Conservation (phyloP, 2,888 invertebrate genomes). For the Micoletzkya japonica region DNA sequence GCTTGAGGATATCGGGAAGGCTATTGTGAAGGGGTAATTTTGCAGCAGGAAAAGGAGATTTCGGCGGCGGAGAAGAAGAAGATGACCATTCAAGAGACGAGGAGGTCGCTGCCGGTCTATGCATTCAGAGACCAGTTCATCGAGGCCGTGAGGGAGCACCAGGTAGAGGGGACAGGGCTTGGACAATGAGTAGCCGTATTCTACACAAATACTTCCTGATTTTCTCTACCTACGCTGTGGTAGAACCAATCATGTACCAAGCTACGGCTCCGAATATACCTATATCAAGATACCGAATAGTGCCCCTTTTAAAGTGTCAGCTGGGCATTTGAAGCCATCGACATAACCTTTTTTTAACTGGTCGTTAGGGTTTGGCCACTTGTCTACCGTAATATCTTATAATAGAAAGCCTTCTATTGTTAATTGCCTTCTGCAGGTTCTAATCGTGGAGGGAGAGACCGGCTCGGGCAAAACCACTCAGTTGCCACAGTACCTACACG, state of each 20-base stretch:
- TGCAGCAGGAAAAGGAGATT: slow-evolving; percentile 41
- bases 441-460: slow-evolving; percentile 73
- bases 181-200: no score
- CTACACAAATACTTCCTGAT: no score
- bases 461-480: slow-evolving; percentile 72
- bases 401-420: no score
- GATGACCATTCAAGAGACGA: slow-evolving; percentile 83
- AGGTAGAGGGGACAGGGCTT: slow-evolving; percentile 36
- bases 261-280: no score
- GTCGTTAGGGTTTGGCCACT: no score
- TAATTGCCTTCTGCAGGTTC: slow-evolving; percentile 50
- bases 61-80: slow-evolving; percentile 55
- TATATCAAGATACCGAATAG: no score
- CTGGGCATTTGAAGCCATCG: no score
- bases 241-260: no score
- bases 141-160: slow-evolving; percentile 79
- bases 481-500: slow-evolving; percentile 70
- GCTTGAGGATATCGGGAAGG: background rate
- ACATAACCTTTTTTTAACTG: no score
- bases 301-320: no score
- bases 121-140: slow-evolving; percentile 87
- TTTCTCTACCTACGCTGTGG: no score
- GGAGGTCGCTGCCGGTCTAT: slow-evolving; percentile 88
- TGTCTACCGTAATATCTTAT: no score
- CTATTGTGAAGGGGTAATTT: slow-evolving; percentile 2